phyloP scores from a whole-genome alignment of 64 coral and sea anemone species.

The Exaiptasia diaphana region DNA sequence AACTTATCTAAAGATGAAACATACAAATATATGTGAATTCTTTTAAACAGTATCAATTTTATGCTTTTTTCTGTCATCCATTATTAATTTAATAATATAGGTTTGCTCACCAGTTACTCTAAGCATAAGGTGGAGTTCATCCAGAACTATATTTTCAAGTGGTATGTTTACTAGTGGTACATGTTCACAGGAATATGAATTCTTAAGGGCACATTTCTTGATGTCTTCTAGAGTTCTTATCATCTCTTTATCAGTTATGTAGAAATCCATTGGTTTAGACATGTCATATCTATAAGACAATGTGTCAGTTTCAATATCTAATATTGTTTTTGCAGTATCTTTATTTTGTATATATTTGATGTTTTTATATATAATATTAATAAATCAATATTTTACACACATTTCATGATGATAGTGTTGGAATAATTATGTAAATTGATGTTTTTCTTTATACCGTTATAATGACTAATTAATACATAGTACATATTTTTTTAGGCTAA shows the following conservation, averaged over 20 bases:
- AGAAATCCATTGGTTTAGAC: conserved; percentile 27
- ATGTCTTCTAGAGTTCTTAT: conserved; percentile 21
- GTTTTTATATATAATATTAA: conserved; percentile 1
- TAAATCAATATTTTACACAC: too few relatives aligned
- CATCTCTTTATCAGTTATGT: not conserved
- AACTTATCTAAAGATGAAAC: too few relatives aligned
- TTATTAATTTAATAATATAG: too few relatives aligned
- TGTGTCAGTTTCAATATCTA: not conserved
- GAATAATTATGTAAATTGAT: too few relatives aligned
- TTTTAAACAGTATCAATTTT: too few relatives aligned
- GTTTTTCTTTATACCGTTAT: too few relatives aligned
- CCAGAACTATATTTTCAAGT: conserved; percentile 35
- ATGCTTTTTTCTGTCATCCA: too few relatives aligned
- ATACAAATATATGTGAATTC: too few relatives aligned
- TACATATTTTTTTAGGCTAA: not conserved
- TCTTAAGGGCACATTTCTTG: conserved; percentile 42
- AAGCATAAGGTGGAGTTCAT: conserved; percentile 58
- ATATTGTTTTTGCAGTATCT: not conserved
- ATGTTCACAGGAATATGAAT: conserved; percentile 42
- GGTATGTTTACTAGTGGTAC: conserved; percentile 12
- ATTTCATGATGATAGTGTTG: too few relatives aligned
- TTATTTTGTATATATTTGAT: not conserved
- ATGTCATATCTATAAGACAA: conserved; percentile 19
- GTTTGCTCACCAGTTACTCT: conserved; percentile 48
- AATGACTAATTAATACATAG: too few relatives aligned